A percentile compares a stretch with the other conserved stretches of the same genome.
These are phyloP conservation scores for Trissolcus japonicus DNA, from an alignment of 2,888 invertebrate species.

Conservation along the genomic window DNA sequence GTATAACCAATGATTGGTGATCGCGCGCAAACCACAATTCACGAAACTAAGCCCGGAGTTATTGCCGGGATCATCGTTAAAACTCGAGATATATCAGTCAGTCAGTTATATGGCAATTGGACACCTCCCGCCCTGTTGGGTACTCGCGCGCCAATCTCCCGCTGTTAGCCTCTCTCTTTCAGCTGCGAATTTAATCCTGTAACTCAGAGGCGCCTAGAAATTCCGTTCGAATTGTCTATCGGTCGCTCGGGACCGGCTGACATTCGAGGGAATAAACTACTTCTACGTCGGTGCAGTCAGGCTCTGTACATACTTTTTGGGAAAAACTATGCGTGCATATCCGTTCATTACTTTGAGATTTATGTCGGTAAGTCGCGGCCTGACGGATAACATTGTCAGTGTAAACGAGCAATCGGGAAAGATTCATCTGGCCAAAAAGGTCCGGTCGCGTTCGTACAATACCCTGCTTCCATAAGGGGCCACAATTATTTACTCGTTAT, in stretches of 20 bases:
- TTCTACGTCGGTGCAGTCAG: slow-evolving; percentile 38
- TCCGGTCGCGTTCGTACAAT: slow-evolving; percentile 16
- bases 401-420: slow-evolving; percentile 34
- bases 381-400: slow-evolving; percentile 60
- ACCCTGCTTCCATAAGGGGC: slow-evolving; percentile 7
- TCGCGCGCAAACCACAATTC: slow-evolving; percentile 69
- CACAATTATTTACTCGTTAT: slow-evolving; percentile 54
- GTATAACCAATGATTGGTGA: slow-evolving; percentile 75
- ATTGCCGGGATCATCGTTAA: slow-evolving; percentile 76
- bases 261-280: slow-evolving; percentile 63
- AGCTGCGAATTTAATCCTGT: slow-evolving; percentile 63
- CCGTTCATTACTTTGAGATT: slow-evolving; percentile 57
- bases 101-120: slow-evolving; percentile 50
- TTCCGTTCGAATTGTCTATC: slow-evolving; percentile 57
- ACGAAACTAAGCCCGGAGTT: slow-evolving; percentile 73
- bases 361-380: slow-evolving; percentile 49
- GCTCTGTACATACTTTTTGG: slow-evolving; percentile 39
- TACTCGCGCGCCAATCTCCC: slow-evolving; percentile 12
- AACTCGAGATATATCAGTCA: slow-evolving; percentile 74
- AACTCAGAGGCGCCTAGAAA: slow-evolving; percentile 62
- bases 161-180: slow-evolving; percentile 20
- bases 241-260: slow-evolving; percentile 62
- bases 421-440: slow-evolving; percentile 44
- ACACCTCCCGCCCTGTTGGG: slow-evolving; percentile 23
- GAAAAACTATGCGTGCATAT: slow-evolving; percentile 34